Percentiles rank a stretch among this genome's conserved stretches.
These are phyloP conservation scores for Smittia aterrima DNA, from an alignment of 2,888 invertebrate species.

Conservation along the genomic window DNA sequence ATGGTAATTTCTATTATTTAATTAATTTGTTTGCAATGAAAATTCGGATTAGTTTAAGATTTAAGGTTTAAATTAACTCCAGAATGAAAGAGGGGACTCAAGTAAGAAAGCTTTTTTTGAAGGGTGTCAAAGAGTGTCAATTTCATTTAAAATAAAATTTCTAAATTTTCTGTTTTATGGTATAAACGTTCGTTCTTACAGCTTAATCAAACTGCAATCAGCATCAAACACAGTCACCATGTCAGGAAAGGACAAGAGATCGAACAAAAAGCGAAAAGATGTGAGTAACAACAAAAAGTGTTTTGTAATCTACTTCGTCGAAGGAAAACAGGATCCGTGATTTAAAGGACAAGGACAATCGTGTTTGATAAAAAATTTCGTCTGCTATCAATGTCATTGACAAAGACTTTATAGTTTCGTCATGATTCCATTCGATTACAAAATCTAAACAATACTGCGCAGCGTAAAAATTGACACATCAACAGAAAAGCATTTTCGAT, in stretches of 20 bases:
- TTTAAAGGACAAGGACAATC: neutral
- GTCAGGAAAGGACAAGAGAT: slow-evolving; percentile 35
- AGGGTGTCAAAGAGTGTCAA: too few species aligned
- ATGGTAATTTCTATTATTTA: too few species aligned
- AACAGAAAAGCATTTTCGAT: slow-evolving; percentile 16
- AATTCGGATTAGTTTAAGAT: too few species aligned
- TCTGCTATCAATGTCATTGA: neutral
- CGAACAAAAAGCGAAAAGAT: slow-evolving; percentile 26
- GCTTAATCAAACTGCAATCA: neutral
- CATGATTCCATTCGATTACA: neutral
- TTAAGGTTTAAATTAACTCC: too few species aligned
- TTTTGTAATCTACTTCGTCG: neutral
- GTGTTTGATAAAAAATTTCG: neutral
- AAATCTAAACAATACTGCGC: slow-evolving; percentile 3
- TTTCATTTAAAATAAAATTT: too few species aligned
- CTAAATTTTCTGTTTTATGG: neutral
- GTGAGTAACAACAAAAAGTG: slow-evolving; percentile 19
- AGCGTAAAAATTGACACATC: slow-evolving; percentile 37
- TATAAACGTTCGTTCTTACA: neutral
- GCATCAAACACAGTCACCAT: neutral
- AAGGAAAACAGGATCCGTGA: neutral
- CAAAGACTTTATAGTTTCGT: too few species aligned
- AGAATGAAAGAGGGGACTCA: too few species aligned
- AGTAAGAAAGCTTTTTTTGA: too few species aligned
- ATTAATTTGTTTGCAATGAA: too few species aligned